Evolutionary conservation across 2,888 invertebrate genomes (phyloP).

Genomic region (Dexiosoma caninum): DNA sequence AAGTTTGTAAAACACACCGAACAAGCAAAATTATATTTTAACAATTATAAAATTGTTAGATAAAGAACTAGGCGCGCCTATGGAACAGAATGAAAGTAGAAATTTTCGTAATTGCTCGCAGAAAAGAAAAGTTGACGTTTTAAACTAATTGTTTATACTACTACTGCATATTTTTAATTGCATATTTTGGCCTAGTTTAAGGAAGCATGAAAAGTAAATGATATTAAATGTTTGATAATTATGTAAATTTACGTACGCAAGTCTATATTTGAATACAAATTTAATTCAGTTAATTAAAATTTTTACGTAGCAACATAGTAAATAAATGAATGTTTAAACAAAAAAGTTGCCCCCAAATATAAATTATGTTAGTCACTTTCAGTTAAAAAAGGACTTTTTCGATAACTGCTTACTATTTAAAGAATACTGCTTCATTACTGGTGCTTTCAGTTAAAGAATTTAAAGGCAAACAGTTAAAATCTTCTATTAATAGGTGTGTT

Average conservation of each 20-base stretch:
- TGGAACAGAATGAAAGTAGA: too few relatives aligned
- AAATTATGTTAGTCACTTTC: too few relatives aligned
- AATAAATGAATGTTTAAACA: too few relatives aligned
- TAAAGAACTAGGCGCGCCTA: too few relatives aligned
- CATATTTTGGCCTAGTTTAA: slow-evolving; percentile 20
- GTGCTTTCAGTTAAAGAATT: too few relatives aligned
- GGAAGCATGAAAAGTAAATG: background rate
- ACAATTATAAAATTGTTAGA: too few relatives aligned
- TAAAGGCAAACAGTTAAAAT: too few relatives aligned
- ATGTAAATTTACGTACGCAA: background rate
- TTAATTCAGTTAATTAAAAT: slow-evolving; percentile 24
- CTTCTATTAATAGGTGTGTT: too few relatives aligned
- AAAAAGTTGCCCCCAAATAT: too few relatives aligned
- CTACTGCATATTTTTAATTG: background rate
- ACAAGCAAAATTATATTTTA: too few relatives aligned
- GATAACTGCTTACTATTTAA: too few relatives aligned
- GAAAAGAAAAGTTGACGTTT: background rate
- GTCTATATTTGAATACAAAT: background rate
- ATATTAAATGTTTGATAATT: background rate
- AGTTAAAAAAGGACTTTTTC: background rate
- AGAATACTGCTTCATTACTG: background rate
- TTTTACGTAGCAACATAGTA: background rate
- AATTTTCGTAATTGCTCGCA: background rate
- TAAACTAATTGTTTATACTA: background rate
- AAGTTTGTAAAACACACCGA: too few relatives aligned